Percentiles rank a stretch among this genome's conserved stretches.
Evolutionary conservation across 2,888 invertebrate genomes (phyloP).

Genomic region (Oasisia sp.): DNA sequence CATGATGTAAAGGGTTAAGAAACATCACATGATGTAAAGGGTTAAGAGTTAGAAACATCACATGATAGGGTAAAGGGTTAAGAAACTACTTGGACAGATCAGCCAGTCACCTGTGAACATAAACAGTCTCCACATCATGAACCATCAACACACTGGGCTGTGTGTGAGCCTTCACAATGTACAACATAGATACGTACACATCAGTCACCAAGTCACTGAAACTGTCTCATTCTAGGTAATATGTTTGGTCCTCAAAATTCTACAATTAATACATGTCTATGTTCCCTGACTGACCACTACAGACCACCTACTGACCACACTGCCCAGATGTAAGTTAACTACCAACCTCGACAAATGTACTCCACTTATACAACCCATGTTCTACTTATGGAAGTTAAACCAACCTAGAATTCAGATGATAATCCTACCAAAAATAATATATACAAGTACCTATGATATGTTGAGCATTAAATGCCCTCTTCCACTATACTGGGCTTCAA

Average conservation of each 20-base stretch:
- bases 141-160: not conserved
- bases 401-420: not conserved
- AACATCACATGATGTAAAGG: too few relatives aligned
- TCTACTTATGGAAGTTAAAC: not conserved
- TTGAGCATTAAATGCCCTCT: not conserved
- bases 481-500: not conserved
- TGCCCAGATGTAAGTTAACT: not conserved
- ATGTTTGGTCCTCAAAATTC: not conserved
- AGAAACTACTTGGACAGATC: not conserved
- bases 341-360: not conserved
- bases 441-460: not conserved
- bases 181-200: too few relatives aligned
- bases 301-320: not conserved
- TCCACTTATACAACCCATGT: not conserved
- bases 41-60: too few relatives aligned
- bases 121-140: not conserved
- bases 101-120: not conserved
- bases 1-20: too few relatives aligned
- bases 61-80: not conserved
- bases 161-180: not conserved
- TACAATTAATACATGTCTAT: not conserved
- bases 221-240: not conserved
- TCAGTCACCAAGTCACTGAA: not conserved
- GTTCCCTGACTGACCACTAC: not conserved
- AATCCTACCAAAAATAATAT: not conserved